Conservation (phyloP, 1,140 invertebrate genomes). For the Euborellia annulipes region DNA sequence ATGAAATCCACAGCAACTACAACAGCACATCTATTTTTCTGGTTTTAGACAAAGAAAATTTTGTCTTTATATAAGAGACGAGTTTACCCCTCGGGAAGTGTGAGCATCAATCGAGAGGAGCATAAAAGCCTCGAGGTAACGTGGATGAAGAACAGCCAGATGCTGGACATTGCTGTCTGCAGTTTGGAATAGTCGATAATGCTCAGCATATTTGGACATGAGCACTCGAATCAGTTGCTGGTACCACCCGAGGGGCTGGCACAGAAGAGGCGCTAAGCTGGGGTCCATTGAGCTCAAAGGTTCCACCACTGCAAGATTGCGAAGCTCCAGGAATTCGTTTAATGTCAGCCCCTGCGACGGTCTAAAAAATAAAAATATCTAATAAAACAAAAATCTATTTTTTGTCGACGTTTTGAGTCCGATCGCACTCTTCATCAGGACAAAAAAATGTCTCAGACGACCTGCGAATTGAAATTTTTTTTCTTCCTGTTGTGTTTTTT, state of each 20-base stretch:
- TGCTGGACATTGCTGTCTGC: slow-evolving; percentile 41
- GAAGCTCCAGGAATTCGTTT: slow-evolving; percentile 47
- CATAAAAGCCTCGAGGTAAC: slow-evolving; percentile 46
- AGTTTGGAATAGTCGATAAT: slow-evolving; percentile 41
- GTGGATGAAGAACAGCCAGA: slow-evolving; percentile 44
- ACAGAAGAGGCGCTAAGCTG: slow-evolving; percentile 38
- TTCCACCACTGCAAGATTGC: slow-evolving; percentile 39
- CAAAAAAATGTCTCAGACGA: no score
- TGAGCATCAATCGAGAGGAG: slow-evolving; percentile 45
- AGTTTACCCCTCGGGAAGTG: slow-evolving; percentile 40
- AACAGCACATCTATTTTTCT: no score
- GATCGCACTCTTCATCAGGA: no score
- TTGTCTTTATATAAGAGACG: neutral
- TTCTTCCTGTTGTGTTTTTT: no score
- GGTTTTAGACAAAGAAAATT: no score
- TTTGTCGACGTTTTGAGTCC: no score
- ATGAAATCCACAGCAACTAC: no score
- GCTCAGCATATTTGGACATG: slow-evolving; percentile 43
- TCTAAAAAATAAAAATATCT: no score
- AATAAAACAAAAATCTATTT: no score
- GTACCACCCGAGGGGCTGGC: slow-evolving; percentile 52
- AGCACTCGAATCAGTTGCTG: slow-evolving; percentile 43
- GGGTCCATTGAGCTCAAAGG: slow-evolving; percentile 41
- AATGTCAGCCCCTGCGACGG: slow-evolving; percentile 39
- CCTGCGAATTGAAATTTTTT: no score